Conservation (phyloP, 2,888 invertebrate species). For the Oligia latruncula region DNA sequence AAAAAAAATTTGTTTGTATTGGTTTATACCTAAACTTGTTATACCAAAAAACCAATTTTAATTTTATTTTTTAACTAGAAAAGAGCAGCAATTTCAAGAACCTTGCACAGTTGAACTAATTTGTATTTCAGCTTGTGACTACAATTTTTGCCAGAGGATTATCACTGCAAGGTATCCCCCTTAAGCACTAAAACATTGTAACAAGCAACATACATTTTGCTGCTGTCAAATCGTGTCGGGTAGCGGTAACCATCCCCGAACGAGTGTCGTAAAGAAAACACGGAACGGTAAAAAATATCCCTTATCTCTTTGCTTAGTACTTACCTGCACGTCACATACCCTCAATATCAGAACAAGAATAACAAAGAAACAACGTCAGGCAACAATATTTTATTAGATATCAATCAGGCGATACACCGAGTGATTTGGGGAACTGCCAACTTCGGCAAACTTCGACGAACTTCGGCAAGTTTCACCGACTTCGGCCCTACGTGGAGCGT, state of each 20-base stretch:
- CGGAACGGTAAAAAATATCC: constrained; percentile 21
- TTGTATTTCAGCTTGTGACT: background rate
- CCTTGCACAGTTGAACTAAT: background rate
- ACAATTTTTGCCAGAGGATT: background rate
- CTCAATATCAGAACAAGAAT: constrained; percentile 47
- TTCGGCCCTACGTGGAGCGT: constrained; percentile 48
- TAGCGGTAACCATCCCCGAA: constrained; percentile 2
- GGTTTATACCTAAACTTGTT: too few species aligned
- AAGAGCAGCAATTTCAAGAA: background rate
- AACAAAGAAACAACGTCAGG: constrained; percentile 55
- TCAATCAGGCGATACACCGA: constrained; percentile 60
- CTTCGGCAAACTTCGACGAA: constrained; percentile 43
- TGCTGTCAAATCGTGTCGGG: constrained; percentile 5
- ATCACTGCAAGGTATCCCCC: background rate
- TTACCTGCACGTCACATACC: constrained; percentile 33
- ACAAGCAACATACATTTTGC: constrained; percentile 1
- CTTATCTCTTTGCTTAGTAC: background rate
- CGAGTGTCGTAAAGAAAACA: constrained; percentile 20
- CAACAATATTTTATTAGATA: constrained; percentile 63
- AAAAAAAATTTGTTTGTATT: too few species aligned
- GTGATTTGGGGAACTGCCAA: constrained; percentile 61
- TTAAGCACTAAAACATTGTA: background rate
- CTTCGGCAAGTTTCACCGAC: constrained; percentile 44
- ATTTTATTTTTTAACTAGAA: too few species aligned
- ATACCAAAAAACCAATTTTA: too few species aligned